A percentile compares a stretch with the other conserved stretches of the same genome.
These are phyloP conservation scores for Parapsyche elsis DNA, from an alignment of 1,140 invertebrate species.

Conservation along the genomic window DNA sequence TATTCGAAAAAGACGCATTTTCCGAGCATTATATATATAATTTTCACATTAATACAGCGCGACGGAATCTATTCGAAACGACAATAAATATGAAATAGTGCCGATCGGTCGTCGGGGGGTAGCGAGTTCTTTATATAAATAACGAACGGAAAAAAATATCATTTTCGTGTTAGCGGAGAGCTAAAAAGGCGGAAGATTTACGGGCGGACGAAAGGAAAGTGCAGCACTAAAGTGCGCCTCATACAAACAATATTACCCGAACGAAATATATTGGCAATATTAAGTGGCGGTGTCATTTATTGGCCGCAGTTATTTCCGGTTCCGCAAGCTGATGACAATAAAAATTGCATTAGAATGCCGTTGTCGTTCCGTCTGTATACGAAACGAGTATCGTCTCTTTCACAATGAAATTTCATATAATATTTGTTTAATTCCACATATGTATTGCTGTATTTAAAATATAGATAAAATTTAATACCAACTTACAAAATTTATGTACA, in stretches of 20 bases:
- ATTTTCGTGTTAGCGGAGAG: conserved; percentile 18
- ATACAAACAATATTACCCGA: conserved; percentile 48
- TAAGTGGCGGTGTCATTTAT: conserved; percentile 36
- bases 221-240: conserved; percentile 49
- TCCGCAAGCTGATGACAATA: conserved; percentile 30
- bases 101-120: neutral
- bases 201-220: neutral
- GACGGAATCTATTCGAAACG: conserved; percentile 2
- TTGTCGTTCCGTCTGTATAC: neutral
- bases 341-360: conserved; percentile 13
- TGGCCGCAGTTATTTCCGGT: conserved; percentile 30
- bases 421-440: neutral
- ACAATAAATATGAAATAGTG: conserved; percentile 25
- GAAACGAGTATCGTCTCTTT: neutral
- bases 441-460: neutral
- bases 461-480: neutral
- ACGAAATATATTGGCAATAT: conserved; percentile 31
- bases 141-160: conserved; percentile 29
- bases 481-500: neutral
- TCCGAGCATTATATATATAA: conserved; percentile 14
- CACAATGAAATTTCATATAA: neutral
- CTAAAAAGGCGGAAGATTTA: conserved; percentile 28
- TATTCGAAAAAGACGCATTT: neutral
- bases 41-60: conserved; percentile 15
- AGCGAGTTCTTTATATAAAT: neutral